Base-by-base conservation (phyloP, 1,140 invertebrate species). In the Tribolium castaneum region DNA sequence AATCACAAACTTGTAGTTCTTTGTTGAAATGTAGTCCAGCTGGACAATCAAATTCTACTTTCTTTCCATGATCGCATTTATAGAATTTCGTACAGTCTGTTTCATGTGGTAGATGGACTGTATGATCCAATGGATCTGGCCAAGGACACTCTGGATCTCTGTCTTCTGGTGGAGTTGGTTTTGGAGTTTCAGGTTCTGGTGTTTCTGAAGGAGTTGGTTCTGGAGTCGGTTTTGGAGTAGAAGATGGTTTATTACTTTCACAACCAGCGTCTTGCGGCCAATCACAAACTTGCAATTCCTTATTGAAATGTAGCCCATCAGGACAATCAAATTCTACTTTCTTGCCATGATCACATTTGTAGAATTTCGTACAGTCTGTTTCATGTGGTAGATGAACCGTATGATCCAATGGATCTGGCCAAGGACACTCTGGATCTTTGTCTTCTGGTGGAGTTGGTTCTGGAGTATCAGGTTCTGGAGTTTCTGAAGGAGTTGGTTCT, bases 81-180 rank as follows among this genome's bases (percentile, higher is more conserved):
- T 88, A 92, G 84, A 89, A 93, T 25, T 87, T 19, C 1, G 82
- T 80, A 77, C 90, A 92, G 70, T 89, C 84, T 0, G 79, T 84
- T 45, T 88, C 88, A 70, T 91, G 88, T 0, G 90, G 87, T 3
- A 90, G 77, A 1, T 87, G 83, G 0, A 87, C 49, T 3, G 70
- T 70, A 6, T 72, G 12, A 12, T 59, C 71, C 10, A 74, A 52
- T 14, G 66, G 39, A 59, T 77, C 66, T 75, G 72, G 54, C 54
- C 54, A 56, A 7, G 54, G 54, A 10, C 54, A 56, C 0, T 56
- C 54, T 16, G 54, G 54, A 16, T 22, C 34, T 39, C 34, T 39
- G 4, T 39, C 34, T 7, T 6, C 54, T 56, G 54, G 54, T 45
- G 13, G 35, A 13, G 22, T 34, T 59, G 73, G 73, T 56, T 56